phyloP scores from a whole-genome alignment of 2,888 invertebrate species.

The Polydesmus complanatus region DNA sequence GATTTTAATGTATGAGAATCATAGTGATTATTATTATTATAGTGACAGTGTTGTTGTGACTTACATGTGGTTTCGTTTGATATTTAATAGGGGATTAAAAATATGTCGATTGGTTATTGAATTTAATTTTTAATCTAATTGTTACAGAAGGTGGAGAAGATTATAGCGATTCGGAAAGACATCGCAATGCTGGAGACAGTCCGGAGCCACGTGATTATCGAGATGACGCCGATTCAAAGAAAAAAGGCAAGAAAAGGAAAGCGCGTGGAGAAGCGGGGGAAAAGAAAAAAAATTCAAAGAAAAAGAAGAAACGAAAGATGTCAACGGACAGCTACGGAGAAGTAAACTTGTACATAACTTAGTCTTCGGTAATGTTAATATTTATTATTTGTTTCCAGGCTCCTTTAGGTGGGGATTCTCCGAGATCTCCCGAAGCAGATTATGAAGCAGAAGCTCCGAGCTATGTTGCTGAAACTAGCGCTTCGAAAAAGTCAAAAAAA shows the following conservation, averaged over 20 bases:
- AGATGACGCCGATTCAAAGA: constrained; percentile 41
- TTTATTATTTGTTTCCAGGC: constrained; percentile 34
- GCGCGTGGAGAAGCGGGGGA: constrained; percentile 61
- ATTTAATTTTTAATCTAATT: background rate
- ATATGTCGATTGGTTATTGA: background rate
- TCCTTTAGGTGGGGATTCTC: constrained; percentile 38
- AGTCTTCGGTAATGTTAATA: background rate
- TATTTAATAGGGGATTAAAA: background rate
- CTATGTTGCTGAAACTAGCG: constrained; percentile 21
- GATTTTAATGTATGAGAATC: too few species aligned
- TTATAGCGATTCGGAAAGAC: constrained; percentile 4
- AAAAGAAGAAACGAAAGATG: constrained; percentile 25
- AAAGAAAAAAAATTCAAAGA: constrained; percentile 58
- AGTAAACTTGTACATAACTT: constrained; percentile 29
- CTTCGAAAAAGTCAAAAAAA: constrained; percentile 20
- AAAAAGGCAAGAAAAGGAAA: constrained; percentile 79
- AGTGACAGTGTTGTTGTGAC: too few species aligned
- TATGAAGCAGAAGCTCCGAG: constrained; percentile 22
- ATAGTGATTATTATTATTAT: background rate
- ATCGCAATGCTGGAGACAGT: constrained; percentile 18
- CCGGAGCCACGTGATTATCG: constrained; percentile 16
- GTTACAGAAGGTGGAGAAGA: constrained; percentile 18
- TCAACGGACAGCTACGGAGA: constrained; percentile 21
- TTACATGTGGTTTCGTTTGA: background rate
- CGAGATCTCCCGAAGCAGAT: constrained; percentile 15